Conservation (phyloP, 1,140 invertebrate genomes). For the Tenebrio molitor region DNA sequence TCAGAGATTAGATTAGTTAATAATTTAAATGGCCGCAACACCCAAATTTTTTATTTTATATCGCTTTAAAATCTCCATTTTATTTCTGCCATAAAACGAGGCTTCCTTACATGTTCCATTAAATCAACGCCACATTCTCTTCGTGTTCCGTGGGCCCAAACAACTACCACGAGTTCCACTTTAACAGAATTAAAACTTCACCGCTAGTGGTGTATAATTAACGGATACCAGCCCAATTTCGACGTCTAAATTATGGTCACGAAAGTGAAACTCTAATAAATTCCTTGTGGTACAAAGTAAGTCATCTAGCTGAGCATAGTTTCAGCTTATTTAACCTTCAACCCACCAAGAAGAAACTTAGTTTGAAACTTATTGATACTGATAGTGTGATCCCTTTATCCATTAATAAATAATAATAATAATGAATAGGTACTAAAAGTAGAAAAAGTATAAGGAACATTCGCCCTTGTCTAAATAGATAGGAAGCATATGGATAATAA, state of each 20-base stretch:
- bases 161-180: not conserved
- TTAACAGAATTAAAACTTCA: slow-evolving; percentile 25
- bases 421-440: too few species aligned
- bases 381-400: too few species aligned
- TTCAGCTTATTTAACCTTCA: too few species aligned
- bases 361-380: too few species aligned
- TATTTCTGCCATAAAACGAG: not conserved
- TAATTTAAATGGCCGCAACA: not conserved
- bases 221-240: slow-evolving; percentile 4
- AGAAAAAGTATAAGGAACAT: too few species aligned
- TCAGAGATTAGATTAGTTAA: not conserved
- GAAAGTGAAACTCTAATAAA: slow-evolving; percentile 31
- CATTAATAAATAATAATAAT: too few species aligned
- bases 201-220: slow-evolving; percentile 15
- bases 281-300: slow-evolving; percentile 4
- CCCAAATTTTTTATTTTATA: not conserved
- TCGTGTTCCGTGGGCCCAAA: slow-evolving; percentile 2
- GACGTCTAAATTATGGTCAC: slow-evolving; percentile 17
- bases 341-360: too few species aligned
- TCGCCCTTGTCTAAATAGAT: too few species aligned
- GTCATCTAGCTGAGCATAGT: too few species aligned
- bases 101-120: not conserved
- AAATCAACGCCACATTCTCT: slow-evolving; percentile 10
- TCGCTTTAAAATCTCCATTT: not conserved
- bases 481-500: too few species aligned